These are phyloP conservation scores for Listronotus bonariensis DNA, from an alignment of 1,140 invertebrate species.

Conservation along the genomic window DNA sequence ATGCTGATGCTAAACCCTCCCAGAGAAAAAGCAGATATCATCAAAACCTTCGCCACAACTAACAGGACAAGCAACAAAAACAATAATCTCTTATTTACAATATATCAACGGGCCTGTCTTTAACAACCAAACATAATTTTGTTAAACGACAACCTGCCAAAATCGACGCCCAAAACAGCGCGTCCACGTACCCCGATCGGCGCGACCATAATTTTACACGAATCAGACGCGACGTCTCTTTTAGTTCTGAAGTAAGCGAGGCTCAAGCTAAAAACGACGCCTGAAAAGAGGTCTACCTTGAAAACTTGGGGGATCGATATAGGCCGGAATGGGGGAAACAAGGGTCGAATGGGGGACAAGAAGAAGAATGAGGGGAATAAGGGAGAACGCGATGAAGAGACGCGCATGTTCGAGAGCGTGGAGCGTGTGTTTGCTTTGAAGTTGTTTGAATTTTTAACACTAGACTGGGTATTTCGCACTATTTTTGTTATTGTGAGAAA, in stretches of 20 bases:
- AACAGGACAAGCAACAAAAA: not conserved
- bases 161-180: slow-evolving; percentile 20
- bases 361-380: not conserved
- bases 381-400: not conserved
- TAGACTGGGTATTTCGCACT: not conserved
- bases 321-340: not conserved
- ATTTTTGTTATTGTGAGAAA: too few relatives aligned
- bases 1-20: slow-evolving; percentile 32
- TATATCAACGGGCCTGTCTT: not conserved
- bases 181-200: slow-evolving; percentile 8
- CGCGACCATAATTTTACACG: slow-evolving; percentile 22
- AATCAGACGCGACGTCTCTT: not conserved
- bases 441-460: not conserved
- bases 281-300: slow-evolving; percentile 32
- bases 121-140: slow-evolving; percentile 5
- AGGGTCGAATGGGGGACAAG: not conserved
- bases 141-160: not conserved
- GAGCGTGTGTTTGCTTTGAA: not conserved
- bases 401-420: slow-evolving; percentile 15
- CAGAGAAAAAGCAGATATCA: slow-evolving; percentile 35
- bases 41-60: not conserved
- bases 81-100: not conserved
- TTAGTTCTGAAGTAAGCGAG: not conserved
- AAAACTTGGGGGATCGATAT: slow-evolving; percentile 34
- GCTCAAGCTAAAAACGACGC: slow-evolving; percentile 18